Base-by-base conservation (phyloP, 1,140 invertebrate genomes). In the Plodia interpunctella region DNA sequence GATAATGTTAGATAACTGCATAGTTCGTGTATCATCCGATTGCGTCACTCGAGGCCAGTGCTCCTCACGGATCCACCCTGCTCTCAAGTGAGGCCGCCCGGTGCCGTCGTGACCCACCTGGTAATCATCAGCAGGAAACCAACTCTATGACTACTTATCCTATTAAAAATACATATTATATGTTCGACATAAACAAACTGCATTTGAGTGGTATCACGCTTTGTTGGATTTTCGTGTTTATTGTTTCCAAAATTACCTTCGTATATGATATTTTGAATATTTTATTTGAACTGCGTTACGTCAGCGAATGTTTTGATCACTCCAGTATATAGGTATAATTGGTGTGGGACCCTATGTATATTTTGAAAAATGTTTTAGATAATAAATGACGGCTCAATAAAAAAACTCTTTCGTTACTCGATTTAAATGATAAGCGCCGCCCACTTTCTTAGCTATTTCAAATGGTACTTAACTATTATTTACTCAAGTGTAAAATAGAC, bases 11-110 rank as follows among this genome's bases (percentile, higher is more conserved):
- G 56, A 58, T 63, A 63, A 65, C 58, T 32, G 55, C 63, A 54
- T 38, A 32, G 57, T 21, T 55, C 25, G 51, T 15, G 8, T 20
- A 32, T 65, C 60, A 65, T 65, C 57, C 8, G 18, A 57, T 75
- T 70, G 70, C 71, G 71, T 74, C 67, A 80, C 51, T 52, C 65
- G 66, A 78, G 78, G 76, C 68, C 63, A 55, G 60, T 62, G 65
- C 53, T 19, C 63, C 68, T 70, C 66, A 65, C 65, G 57, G 67
- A 64, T 60, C 57, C 52, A 25, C 55, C 60, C 58, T 59, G 54
- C 35, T 50, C 49, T 30, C 32, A 9, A 38, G 13, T 49, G 62
- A 67, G 64, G 70, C 59, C 70, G 67, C 51, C 61, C 59, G 49
- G 59, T 62, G 57, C 28, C 6, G 28, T 66, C 71, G 68, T 73